phyloP scores from a whole-genome alignment of 2,888 invertebrate genomes.

The Eucriotettix oculatus region DNA sequence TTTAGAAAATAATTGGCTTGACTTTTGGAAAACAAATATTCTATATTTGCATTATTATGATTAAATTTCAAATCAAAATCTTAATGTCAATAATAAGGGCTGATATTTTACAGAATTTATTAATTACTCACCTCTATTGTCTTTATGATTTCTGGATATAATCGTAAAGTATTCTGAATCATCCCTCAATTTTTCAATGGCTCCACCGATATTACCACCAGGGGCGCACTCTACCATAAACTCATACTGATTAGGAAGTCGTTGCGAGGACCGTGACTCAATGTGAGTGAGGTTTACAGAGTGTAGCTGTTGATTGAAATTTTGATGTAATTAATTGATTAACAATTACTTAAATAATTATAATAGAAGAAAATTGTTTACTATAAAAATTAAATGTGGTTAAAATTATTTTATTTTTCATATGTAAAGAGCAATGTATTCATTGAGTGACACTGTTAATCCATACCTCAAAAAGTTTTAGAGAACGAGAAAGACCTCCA shows the following conservation, averaged over 20 bases:
- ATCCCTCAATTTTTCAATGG: conserved; percentile 54
- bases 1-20: too few relatives aligned
- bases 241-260: conserved; percentile 64
- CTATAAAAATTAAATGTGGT: background rate
- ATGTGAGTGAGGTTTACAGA: conserved; percentile 63
- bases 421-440: too few relatives aligned
- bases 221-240: conserved; percentile 89
- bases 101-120: too few relatives aligned
- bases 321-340: background rate
- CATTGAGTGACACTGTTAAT: background rate
- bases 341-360: background rate
- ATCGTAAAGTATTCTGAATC: conserved; percentile 68
- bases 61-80: too few relatives aligned
- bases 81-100: too few relatives aligned
- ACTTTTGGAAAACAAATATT: too few relatives aligned
- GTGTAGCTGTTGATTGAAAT: conserved; percentile 21
- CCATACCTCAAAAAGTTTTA: conserved; percentile 70
- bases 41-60: too few relatives aligned
- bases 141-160: conserved; percentile 72
- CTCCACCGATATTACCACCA: conserved; percentile 54
- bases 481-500: conserved; percentile 73
- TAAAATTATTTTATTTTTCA: too few relatives aligned
- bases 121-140: conserved; percentile 44
- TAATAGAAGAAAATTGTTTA: background rate
- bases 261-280: conserved; percentile 50